These are phyloP conservation scores for Perca fluviatilis DNA, from an alignment of 2,113 vertebrate species.

Conservation along the genomic window DNA sequence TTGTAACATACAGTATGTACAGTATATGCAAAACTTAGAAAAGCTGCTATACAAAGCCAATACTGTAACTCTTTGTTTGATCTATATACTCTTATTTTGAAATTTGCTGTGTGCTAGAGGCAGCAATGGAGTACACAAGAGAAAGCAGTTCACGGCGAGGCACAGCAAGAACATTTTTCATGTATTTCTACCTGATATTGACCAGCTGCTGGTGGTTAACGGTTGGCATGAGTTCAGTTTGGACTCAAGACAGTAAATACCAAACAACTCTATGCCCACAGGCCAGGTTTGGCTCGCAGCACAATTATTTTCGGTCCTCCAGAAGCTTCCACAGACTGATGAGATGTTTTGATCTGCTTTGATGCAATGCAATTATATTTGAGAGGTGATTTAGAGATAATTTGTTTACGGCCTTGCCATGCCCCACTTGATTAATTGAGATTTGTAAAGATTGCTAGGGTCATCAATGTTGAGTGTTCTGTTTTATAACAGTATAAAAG, in stretches of 20 bases:
- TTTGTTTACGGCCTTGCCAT: conserved; percentile 13
- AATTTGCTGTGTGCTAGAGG: not conserved
- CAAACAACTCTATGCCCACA: conserved; percentile 35
- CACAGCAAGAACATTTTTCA: conserved; percentile 21
- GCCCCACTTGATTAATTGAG: conserved; percentile 45
- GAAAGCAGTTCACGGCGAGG: not conserved
- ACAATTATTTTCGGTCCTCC: conserved; percentile 39
- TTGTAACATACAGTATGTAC: too few species aligned
- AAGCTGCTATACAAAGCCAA: not conserved
- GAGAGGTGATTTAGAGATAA: conserved; percentile 46
- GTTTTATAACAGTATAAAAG: not conserved
- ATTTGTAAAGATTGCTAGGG: conserved; percentile 16
- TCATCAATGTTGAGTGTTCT: conserved; percentile 7
- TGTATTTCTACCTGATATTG: conserved; percentile 10
- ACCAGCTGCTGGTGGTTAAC: conserved; percentile 50
- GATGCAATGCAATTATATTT: conserved; percentile 46
- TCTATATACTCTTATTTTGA: not conserved
- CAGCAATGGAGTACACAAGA: not conserved
- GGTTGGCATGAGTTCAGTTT: conserved; percentile 45
- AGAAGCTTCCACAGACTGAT: conserved; percentile 27
- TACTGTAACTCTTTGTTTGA: conserved; percentile 1
- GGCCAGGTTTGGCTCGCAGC: conserved; percentile 32
- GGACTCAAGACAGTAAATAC: conserved; percentile 55
- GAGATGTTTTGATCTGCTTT: conserved; percentile 57
- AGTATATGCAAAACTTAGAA: not conserved